Evolutionary conservation across 2,888 invertebrate genomes (phyloP).

Genomic region (Drosophila robusta): DNA sequence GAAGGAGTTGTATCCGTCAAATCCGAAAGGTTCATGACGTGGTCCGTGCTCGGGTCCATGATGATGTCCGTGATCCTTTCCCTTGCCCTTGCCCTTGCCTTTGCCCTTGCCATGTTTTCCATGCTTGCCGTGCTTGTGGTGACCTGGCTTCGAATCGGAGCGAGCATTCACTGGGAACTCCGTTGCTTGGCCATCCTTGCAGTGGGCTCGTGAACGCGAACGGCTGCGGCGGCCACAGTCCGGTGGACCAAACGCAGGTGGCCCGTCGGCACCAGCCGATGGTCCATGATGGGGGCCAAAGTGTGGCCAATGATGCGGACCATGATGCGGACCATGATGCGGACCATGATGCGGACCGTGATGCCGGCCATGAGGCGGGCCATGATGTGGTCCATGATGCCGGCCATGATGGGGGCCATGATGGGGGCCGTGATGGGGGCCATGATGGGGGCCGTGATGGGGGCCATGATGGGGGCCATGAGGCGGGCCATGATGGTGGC

Average conservation of each 20-base stretch:
- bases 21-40: too few relatives aligned
- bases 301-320: neutral
- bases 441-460: constrained; percentile 13
- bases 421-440: neutral
- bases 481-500: constrained; percentile 4
- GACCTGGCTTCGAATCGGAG: constrained; percentile 4
- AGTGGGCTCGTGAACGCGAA: constrained; percentile 18
- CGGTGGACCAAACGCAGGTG: neutral
- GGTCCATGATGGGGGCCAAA: constrained; percentile 10
- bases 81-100: constrained; percentile 11
- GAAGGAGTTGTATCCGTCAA: too few relatives aligned
- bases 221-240: constrained; percentile 10
- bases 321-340: constrained; percentile 14
- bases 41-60: neutral
- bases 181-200: constrained; percentile 1
- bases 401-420: constrained; percentile 8
- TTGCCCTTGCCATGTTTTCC: constrained; percentile 5
- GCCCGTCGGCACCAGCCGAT: constrained; percentile 3
- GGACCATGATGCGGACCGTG: constrained; percentile 1
- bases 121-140: constrained; percentile 11
- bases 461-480: constrained; percentile 1
- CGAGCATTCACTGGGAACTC: constrained; percentile 6
- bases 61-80: constrained; percentile 1
- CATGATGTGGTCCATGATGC: constrained; percentile 3
- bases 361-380: constrained; percentile 6